These are phyloP conservation scores for Drosophila kuntzei DNA, from an alignment of 2,888 invertebrate species.

Conservation along the genomic window DNA sequence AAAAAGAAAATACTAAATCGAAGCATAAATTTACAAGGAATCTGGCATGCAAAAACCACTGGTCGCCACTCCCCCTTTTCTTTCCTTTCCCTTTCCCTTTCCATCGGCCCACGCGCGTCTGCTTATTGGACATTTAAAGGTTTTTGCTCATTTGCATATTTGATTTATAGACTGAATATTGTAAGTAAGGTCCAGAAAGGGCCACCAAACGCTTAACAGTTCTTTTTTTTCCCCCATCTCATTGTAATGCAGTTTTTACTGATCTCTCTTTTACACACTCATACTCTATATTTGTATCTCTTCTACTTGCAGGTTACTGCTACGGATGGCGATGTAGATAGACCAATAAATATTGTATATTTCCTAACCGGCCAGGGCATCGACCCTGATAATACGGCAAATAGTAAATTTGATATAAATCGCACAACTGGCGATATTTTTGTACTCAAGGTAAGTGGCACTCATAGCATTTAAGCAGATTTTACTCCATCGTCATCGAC, in stretches of 20 bases:
- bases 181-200: constrained; percentile 64
- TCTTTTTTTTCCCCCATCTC: constrained; percentile 10
- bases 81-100: neutral
- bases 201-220: constrained; percentile 50
- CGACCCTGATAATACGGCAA: constrained; percentile 97
- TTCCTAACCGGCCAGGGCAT: constrained; percentile 98
- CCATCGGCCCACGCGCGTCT: constrained; percentile 18
- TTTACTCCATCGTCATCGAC: constrained; percentile 11
- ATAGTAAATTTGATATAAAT: constrained; percentile 98
- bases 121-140: constrained; percentile 81
- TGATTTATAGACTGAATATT: constrained; percentile 77
- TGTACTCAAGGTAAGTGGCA: constrained; percentile 93
- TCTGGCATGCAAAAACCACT: constrained; percentile 46
- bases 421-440: constrained; percentile 97
- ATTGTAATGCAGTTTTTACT: constrained; percentile 51
- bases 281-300: constrained; percentile 10
- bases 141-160: constrained; percentile 77
- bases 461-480: constrained; percentile 36
- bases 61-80: constrained; percentile 7
- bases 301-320: constrained; percentile 92
- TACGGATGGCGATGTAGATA: constrained; percentile 98
- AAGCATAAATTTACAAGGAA: constrained; percentile 81
- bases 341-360: constrained; percentile 97
- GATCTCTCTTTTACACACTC: constrained; percentile 11
- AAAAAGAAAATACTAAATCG: constrained; percentile 60